A percentile compares a stretch with the other conserved stretches of the same genome.
phyloP scores from a whole-genome alignment of 2,113 vertebrate genomes.

The Mugil cephalus region DNA sequence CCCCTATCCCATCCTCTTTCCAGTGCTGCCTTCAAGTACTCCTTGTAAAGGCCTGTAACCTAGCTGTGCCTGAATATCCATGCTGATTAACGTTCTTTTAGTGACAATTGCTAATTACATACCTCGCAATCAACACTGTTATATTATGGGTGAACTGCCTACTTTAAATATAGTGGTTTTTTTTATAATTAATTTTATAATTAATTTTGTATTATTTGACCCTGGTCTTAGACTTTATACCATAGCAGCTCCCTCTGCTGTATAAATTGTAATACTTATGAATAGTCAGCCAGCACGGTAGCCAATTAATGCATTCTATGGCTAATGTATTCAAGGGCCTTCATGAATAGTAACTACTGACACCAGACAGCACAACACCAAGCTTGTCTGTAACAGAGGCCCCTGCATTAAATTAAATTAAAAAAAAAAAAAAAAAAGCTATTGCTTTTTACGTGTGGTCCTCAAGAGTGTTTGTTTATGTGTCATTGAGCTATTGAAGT shows the following conservation, averaged over 20 bases:
- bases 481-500: too few relatives aligned
- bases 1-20: constrained; percentile 42
- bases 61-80: not conserved
- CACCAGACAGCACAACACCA: constrained; percentile 25
- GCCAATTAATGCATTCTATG: constrained; percentile 44
- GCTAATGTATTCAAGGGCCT: constrained; percentile 42
- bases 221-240: not conserved
- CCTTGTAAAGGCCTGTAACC: not conserved
- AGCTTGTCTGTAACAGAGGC: constrained; percentile 12
- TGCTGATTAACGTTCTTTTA: not conserved
- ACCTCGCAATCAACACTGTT: too few relatives aligned
- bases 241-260: constrained; percentile 17
- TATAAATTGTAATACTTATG: constrained; percentile 27
- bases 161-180: too few relatives aligned
- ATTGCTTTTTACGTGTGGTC: too few relatives aligned
- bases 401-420: constrained; percentile 19
- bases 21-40: constrained; percentile 52
- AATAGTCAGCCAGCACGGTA: constrained; percentile 16
- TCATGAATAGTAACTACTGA: constrained; percentile 50
- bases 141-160: too few relatives aligned
- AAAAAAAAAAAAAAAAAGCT: too few relatives aligned
- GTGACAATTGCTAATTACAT: too few relatives aligned
- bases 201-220: not conserved
- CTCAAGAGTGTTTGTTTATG: too few relatives aligned
- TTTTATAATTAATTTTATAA: too few relatives aligned